Percentiles rank a stretch among this genome's conserved stretches.
Conservation (phyloP, 1,140 invertebrate species). For the Reticulitermes speratus region DNA sequence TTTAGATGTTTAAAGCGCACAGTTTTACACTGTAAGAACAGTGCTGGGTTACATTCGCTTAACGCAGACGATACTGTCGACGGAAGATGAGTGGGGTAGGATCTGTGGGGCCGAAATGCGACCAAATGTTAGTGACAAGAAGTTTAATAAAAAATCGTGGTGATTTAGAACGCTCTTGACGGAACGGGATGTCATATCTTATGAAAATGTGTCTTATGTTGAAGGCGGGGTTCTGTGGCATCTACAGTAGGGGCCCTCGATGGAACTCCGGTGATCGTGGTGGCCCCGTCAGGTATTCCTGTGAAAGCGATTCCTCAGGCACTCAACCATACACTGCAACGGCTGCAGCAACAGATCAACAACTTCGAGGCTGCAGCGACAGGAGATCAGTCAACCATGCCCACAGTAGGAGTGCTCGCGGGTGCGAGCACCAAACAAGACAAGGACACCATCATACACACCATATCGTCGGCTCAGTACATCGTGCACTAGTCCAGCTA, state of each 20-base stretch:
- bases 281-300: background rate
- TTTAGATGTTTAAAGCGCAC: no score
- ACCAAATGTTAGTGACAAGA: no score
- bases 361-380: background rate
- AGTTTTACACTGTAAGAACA: no score
- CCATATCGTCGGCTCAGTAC: background rate
- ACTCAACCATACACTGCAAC: background rate
- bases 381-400: background rate
- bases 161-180: no score
- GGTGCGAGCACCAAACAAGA: background rate
- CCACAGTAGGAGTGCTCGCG: background rate
- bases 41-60: no score
- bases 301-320: background rate
- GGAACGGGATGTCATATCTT: no score
- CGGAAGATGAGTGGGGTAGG: no score
- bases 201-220: background rate
- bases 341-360: background rate
- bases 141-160: no score
- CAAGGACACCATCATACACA: background rate
- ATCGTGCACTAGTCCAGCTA: background rate
- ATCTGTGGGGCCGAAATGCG: no score
- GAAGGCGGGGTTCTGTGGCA: background rate
- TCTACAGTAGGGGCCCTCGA: background rate
- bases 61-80: no score
- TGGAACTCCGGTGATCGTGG: background rate